These are phyloP conservation scores for Parapsyche elsis DNA, from an alignment of 1,140 invertebrate species.

Conservation along the genomic window DNA sequence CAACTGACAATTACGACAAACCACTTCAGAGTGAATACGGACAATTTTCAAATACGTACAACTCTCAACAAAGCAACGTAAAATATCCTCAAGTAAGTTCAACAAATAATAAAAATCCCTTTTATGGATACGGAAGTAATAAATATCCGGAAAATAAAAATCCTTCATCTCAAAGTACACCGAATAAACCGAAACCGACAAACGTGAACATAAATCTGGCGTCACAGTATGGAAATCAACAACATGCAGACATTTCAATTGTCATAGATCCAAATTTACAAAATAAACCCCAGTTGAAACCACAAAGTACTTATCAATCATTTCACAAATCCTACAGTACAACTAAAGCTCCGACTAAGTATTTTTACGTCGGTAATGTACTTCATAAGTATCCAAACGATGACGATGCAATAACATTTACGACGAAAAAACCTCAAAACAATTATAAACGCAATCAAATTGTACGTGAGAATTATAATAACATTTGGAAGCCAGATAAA, in stretches of 20 bases:
- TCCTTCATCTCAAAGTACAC: background rate
- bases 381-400: constrained; percentile 66
- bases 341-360: constrained; percentile 59
- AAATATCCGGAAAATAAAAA: constrained; percentile 20
- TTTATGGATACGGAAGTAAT: constrained; percentile 18
- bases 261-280: constrained; percentile 49
- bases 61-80: constrained; percentile 6
- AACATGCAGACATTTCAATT: constrained; percentile 49
- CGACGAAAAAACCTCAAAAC: constrained; percentile 51
- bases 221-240: constrained; percentile 47
- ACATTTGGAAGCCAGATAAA: constrained; percentile 57
- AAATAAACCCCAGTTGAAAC: constrained; percentile 41
- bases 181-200: constrained; percentile 21
- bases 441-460: constrained; percentile 52
- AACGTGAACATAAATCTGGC: constrained; percentile 50
- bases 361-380: constrained; percentile 69
- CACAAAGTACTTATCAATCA: constrained; percentile 27
- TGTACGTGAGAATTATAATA: constrained; percentile 59
- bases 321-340: constrained; percentile 37
- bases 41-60: constrained; percentile 49
- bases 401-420: constrained; percentile 58
- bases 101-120: background rate
- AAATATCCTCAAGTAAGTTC: constrained; percentile 19
- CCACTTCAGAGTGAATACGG: constrained; percentile 52
- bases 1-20: constrained; percentile 37